These are phyloP conservation scores for Micrastur ruficollis DNA, from an alignment of 2,797 vertebrate genomes.

Conservation along the genomic window DNA sequence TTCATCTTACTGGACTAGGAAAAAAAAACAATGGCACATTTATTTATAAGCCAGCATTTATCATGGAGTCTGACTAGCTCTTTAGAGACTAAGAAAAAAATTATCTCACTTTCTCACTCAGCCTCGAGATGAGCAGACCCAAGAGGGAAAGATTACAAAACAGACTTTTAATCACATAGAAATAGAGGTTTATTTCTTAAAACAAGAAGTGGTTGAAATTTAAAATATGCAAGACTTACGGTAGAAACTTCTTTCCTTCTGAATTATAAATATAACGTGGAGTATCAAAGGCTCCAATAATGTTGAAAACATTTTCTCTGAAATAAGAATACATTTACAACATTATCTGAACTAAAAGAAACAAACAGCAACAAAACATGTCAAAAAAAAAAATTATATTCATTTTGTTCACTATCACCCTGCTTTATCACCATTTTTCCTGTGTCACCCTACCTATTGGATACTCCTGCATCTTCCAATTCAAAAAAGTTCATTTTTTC, in stretches of 20 bases:
- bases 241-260: constrained; percentile 95
- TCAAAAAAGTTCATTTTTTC: background rate
- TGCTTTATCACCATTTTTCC: background rate
- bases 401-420: background rate
- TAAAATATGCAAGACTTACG: constrained; percentile 80
- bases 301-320: constrained; percentile 95
- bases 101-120: background rate
- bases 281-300: constrained; percentile 93
- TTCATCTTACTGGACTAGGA: background rate
- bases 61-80: background rate
- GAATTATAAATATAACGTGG: constrained; percentile 90
- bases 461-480: background rate
- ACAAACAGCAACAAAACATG: background rate
- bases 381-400: background rate
- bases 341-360: background rate
- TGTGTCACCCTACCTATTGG: background rate
- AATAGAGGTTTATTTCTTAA: background rate
- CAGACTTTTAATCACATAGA: background rate
- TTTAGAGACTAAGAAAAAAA: background rate
- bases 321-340: constrained; percentile 12
- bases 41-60: background rate
- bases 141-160: background rate
- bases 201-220: background rate
- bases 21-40: background rate
- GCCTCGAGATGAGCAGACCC: background rate